Percentiles rank a stretch among this genome's conserved stretches.
Conservation (phyloP, 2,888 invertebrate genomes). For the Ennomos quercinarius region DNA sequence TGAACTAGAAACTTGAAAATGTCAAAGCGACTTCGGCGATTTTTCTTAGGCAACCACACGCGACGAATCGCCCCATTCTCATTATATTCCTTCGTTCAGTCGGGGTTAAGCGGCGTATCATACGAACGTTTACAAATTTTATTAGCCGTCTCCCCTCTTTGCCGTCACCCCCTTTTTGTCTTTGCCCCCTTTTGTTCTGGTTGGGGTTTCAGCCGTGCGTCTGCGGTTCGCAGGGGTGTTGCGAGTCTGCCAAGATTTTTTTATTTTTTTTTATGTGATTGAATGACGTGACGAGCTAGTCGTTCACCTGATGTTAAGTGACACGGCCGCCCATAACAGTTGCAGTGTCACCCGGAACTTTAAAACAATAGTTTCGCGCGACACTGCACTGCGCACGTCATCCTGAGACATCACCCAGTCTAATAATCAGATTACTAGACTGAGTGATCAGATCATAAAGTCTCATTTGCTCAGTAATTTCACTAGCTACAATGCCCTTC, state of each 20-base stretch:
- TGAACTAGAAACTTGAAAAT: background rate
- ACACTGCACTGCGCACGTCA: too few relatives aligned
- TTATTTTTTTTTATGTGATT: too few relatives aligned
- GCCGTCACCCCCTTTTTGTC: constrained; percentile 13
- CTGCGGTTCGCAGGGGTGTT: constrained; percentile 38
- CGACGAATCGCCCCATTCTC: constrained; percentile 66
- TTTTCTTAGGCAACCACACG: constrained; percentile 57
- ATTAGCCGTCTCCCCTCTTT: constrained; percentile 65
- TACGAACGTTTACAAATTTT: constrained; percentile 81
- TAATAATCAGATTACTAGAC: too few relatives aligned
- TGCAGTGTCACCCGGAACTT: too few relatives aligned
- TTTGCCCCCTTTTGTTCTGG: constrained; percentile 62
- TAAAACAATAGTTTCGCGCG: too few relatives aligned
- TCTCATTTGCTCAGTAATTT: too few relatives aligned
- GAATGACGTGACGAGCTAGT: too few relatives aligned
- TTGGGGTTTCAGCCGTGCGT: constrained; percentile 29
- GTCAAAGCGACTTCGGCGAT: constrained; percentile 32
- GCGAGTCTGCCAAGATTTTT: constrained; percentile 10
- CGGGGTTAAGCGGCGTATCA: constrained; percentile 80
- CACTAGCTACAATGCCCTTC: too few relatives aligned
- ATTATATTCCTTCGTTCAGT: constrained; percentile 67
- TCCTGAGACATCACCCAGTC: too few relatives aligned
- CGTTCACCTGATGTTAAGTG: too few relatives aligned
- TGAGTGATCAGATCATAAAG: too few relatives aligned
- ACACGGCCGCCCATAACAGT: too few relatives aligned